Evolutionary conservation across 2,888 invertebrate genomes (phyloP), one percentile per base, ranked within the genome.

Genomic region (Priapulus caudatus): DNA sequence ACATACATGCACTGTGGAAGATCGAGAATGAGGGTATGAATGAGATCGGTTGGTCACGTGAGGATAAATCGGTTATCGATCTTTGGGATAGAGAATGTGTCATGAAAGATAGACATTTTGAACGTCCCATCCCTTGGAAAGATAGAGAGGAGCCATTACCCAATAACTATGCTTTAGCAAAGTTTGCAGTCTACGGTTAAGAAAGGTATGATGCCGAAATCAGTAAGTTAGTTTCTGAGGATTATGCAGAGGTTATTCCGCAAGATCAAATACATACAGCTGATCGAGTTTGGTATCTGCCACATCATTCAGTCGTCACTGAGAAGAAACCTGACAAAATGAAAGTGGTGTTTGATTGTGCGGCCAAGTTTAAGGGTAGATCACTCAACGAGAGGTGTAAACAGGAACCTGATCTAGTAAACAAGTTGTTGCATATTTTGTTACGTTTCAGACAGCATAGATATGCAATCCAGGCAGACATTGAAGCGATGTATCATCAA

Each of bases 351-450:
- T 33, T 33, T 33, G n/a, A 33, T n/a, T 33, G 33, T 50, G 50
- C 47, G 20, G 44, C 49, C 22, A 5, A 52, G n/a, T 43, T 21
- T n/a, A 2, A 52, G 4, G 52, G 51, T 19, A 18, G 21, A 22
- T 46, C 23, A 15, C 20, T 52, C 10, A 52, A 53, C 24, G 51
- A 53, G 15, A 43, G 24, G 4, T 20, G 16, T n/a, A 4, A 20
- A 15, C 50, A 52, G 44, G 52, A 50, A n/a, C 49, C 52, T 4
- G 52, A 52, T 20, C 50, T 52, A 16, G 46, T 16, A n/a, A 53
- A 53, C 47, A 45, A 23, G 15, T 23, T 53, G 33, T 2, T 51
- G 5, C 3, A 23, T 45, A 46, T 51, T 16, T 16, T 53, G 10
- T 19, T 45, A 3, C 43, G 51, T 16, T 51, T 52, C 24, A n/a